Evolutionary conservation across 1,140 invertebrate genomes (phyloP), one percentile per base, ranked within the genome.

Genomic region (Eulimnadia texana): DNA sequence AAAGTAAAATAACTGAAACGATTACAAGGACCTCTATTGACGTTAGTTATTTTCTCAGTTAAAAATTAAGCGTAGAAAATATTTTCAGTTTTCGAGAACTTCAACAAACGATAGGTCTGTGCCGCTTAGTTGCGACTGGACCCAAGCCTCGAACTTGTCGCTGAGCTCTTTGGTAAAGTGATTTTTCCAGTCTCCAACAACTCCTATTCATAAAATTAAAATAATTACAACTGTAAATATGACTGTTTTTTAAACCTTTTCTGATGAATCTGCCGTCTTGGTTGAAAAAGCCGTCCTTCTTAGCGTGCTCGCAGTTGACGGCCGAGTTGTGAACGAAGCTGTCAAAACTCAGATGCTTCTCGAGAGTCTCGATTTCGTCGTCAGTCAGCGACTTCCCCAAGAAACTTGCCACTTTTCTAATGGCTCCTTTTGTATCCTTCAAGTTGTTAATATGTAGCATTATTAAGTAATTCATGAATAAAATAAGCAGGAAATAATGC

Each of bases 351-450:
- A 74, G 71, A 63, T 74, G 73, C 1, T 70, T 61, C 3, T 63
- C 66, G 11, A 77, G 68, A 24, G 59, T 62, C 3, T 67, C 63
- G 10, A 73, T 61, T n/a, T 70, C 57, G 10, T 82, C 74, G 0
- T 84, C 80, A 0, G 73, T 79, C 3, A 90, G 64, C 0, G 70
- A 69, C 70, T 86, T 85, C 0, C 78, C 77, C 9, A 94, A 70
- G 70, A 92, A 93, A 20, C 78, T 68, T 0, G 86, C 84, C 11
- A 88, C 84, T 68, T 78, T 81, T 19, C 75, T 73, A 2, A 90
- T 79, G 0, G 78, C 79, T 90, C 80, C 68, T 78, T 11, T 50
- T 42, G 67, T 10, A 52, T 1, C 67, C 60, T 9, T 42, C 16
- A n/a, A n/a, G n/a, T n/a, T n/a, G n/a, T n/a, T n/a, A n/a, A n/a